Conservation (phyloP, 1,140 invertebrate genomes). For the Thaumatotibia leucotreta region DNA sequence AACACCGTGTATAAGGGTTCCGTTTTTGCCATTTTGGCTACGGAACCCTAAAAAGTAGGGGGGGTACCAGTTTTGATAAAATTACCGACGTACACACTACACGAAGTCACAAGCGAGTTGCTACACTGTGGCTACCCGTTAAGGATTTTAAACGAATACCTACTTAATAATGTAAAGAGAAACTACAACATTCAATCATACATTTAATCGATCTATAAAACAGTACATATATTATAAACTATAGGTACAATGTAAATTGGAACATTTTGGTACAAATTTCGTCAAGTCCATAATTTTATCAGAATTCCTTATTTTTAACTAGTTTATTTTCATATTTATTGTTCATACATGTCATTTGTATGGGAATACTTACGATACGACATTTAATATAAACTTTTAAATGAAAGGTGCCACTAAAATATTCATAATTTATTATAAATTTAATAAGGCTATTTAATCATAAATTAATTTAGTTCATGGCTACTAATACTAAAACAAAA, state of each 20-base stretch:
- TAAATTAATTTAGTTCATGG: neutral
- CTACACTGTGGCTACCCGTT: too few species aligned
- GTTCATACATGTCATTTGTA: neutral
- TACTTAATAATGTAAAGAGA: too few species aligned
- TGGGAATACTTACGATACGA: neutral
- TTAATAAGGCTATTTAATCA: neutral
- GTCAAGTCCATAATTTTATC: neutral
- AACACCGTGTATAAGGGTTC: too few species aligned
- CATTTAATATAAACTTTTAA: neutral
- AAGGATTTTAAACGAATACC: too few species aligned
- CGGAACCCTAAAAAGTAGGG: too few species aligned
- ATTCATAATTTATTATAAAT: neutral
- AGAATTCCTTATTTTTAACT: neutral
- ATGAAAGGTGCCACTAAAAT: neutral
- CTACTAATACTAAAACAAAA: too few species aligned
- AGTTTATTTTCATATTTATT: neutral
- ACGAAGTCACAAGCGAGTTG: too few species aligned
- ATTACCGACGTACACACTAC: too few species aligned
- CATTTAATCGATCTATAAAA: constrained; percentile 6
- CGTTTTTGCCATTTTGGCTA: too few species aligned
- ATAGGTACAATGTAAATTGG: neutral
- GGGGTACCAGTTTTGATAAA: too few species aligned
- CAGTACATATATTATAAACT: neutral
- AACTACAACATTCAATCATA: neutral
- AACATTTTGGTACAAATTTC: constrained; percentile 1